These are phyloP conservation scores for Yoshiicerus persimilis DNA, from an alignment of 1,140 invertebrate species.

Conservation along the genomic window DNA sequence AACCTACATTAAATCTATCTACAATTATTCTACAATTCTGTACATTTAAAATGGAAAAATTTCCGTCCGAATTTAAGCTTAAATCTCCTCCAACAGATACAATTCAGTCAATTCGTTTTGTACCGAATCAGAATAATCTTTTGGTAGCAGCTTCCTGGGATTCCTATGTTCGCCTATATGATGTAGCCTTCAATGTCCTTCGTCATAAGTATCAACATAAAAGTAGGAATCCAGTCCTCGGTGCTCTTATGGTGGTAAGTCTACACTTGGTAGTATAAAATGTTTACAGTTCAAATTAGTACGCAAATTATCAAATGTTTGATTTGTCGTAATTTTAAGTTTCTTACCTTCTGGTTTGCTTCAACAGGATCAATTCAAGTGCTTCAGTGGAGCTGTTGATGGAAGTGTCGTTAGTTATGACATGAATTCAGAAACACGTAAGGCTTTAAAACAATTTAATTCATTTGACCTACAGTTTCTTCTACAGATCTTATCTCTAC, in stretches of 20 bases:
- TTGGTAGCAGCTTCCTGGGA: slow-evolving; percentile 95
- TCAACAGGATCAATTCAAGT: slow-evolving; percentile 93
- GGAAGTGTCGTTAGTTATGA: slow-evolving; percentile 82
- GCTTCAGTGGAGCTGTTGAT: slow-evolving; percentile 91
- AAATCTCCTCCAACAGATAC: slow-evolving; percentile 86
- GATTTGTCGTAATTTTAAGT: no score
- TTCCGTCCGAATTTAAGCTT: slow-evolving; percentile 83
- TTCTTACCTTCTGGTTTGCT: no score
- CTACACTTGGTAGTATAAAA: background rate
- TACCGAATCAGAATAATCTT: slow-evolving; percentile 87
- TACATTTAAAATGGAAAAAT: slow-evolving; percentile 55
- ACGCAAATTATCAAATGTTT: background rate
- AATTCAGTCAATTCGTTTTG: slow-evolving; percentile 92
- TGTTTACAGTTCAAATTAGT: background rate
- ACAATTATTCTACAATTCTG: no score
- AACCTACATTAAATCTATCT: no score
- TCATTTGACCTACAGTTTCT: no score
- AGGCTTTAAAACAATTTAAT: no score
- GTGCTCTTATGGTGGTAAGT: slow-evolving; percentile 90
- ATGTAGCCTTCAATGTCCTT: slow-evolving; percentile 83
- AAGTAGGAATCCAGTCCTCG: slow-evolving; percentile 79
- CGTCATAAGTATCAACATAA: slow-evolving; percentile 80
- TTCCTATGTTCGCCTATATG: slow-evolving; percentile 84
- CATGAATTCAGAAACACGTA: slow-evolving; percentile 78
- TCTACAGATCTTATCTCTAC: no score